These are phyloP conservation scores for Sphenodon punctatus DNA, from an alignment of 2,797 vertebrate genomes.

Conservation along the genomic window DNA sequence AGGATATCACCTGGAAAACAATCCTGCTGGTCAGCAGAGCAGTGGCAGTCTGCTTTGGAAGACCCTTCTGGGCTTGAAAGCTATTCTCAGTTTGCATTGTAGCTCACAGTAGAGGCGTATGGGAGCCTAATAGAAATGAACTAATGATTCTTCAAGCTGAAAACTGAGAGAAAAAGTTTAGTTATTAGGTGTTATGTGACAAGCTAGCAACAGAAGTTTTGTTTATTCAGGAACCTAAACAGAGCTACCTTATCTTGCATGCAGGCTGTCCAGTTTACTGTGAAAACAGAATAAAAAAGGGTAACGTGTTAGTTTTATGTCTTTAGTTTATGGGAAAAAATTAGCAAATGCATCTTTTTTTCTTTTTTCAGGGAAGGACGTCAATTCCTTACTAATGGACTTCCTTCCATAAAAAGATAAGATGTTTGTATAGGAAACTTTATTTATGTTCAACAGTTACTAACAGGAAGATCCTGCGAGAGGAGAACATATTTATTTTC, in stretches of 20 bases:
- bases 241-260: slow-evolving; percentile 28
- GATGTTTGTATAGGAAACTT: slow-evolving; percentile 78
- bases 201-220: slow-evolving; percentile 36
- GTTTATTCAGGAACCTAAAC: slow-evolving; percentile 30
- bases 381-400: slow-evolving; percentile 77
- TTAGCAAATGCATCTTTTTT: slow-evolving; percentile 46
- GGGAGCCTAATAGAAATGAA: neutral
- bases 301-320: slow-evolving; percentile 61
- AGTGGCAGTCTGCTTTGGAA: neutral
- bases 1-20: neutral
- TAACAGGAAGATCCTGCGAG: slow-evolving; percentile 69
- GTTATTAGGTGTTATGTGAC: neutral
- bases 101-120: too few relatives aligned
- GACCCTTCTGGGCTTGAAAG: neutral
- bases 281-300: slow-evolving; percentile 59
- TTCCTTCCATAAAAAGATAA: slow-evolving; percentile 83
- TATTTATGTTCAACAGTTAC: slow-evolving; percentile 76
- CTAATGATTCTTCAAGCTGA: neutral
- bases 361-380: slow-evolving; percentile 70
- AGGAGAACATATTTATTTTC: slow-evolving; percentile 55
- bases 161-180: neutral
- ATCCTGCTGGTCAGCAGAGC: neutral
- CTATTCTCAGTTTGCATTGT: too few relatives aligned
- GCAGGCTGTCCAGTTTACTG: slow-evolving; percentile 37
- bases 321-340: slow-evolving; percentile 73